These are phyloP conservation scores for Orius insidiosus DNA, from an alignment of 1,140 invertebrate genomes.

Conservation along the genomic window DNA sequence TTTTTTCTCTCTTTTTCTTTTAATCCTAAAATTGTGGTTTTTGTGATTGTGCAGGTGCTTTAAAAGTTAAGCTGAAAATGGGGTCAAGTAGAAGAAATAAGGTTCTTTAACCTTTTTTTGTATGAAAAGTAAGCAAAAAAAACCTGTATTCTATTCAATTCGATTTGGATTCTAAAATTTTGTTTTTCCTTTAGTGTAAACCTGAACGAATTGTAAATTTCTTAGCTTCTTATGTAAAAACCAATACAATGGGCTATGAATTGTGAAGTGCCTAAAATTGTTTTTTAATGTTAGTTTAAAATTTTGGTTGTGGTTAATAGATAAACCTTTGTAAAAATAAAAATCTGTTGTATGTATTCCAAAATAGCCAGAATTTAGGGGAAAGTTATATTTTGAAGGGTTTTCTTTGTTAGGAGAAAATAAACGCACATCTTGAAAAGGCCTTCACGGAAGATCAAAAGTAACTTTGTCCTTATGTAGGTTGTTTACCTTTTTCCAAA, in stretches of 20 bases:
- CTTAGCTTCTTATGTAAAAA: constrained; percentile 15
- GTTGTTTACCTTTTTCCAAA: too few species aligned
- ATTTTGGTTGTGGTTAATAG: constrained; percentile 1
- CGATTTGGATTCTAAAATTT: constrained; percentile 1
- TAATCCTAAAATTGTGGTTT: too few species aligned
- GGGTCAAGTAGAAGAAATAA: background rate
- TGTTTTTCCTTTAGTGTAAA: too few species aligned
- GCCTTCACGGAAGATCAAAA: too few species aligned
- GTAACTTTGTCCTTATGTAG: too few species aligned
- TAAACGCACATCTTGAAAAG: background rate
- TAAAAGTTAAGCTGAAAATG: background rate
- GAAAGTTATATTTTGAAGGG: too few species aligned
- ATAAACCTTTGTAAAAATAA: background rate
- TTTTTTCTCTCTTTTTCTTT: too few species aligned
- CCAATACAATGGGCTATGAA: constrained; percentile 16
- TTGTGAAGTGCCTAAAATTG: constrained; percentile 16
- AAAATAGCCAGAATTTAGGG: too few species aligned
- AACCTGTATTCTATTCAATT: too few species aligned
- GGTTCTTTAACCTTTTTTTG: background rate
- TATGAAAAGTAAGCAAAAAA: background rate
- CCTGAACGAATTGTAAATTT: constrained; percentile 1
- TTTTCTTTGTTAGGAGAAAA: background rate
- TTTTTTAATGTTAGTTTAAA: constrained; percentile 9
- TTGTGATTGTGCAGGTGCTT: too few species aligned
- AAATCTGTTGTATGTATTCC: background rate